These are phyloP conservation scores for Aeoliscus strigatus DNA, from an alignment of 2,797 vertebrate genomes.

Conservation along the genomic window DNA sequence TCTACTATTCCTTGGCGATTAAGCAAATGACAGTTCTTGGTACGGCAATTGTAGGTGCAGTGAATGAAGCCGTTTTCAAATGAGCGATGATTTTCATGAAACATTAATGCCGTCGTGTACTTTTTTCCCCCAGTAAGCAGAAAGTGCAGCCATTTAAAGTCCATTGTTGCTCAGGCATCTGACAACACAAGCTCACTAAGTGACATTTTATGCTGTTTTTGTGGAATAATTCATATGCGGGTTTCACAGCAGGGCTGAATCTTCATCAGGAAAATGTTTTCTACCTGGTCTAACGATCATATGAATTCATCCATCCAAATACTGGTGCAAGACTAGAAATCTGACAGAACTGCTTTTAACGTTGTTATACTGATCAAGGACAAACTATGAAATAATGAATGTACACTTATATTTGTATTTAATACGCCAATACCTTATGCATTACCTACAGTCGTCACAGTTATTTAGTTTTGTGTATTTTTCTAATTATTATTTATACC, in stretches of 20 bases:
- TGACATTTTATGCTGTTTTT: constrained; percentile 53
- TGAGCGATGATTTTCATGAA: constrained; percentile 59
- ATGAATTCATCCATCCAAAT: constrained; percentile 43
- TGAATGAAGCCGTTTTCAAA: constrained; percentile 61
- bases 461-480: too few relatives aligned
- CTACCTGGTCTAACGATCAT: constrained; percentile 43
- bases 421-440: too few relatives aligned
- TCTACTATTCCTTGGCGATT: constrained; percentile 47
- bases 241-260: constrained; percentile 45
- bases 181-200: constrained; percentile 42
- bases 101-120: constrained; percentile 53
- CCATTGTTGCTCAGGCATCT: constrained; percentile 58
- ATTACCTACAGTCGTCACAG: too few relatives aligned
- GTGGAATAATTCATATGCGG: constrained; percentile 58
- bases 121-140: constrained; percentile 26
- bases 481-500: too few relatives aligned
- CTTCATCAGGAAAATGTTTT: constrained; percentile 40
- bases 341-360: too few relatives aligned
- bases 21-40: constrained; percentile 48
- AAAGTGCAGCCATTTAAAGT: constrained; percentile 59
- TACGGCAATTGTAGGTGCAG: too few relatives aligned
- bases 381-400: too few relatives aligned
- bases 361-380: too few relatives aligned
- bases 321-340: too few relatives aligned
- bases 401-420: too few relatives aligned